Base-by-base conservation (phyloP, 2,888 invertebrate species). In the Gonocerus acuteangulatus region DNA sequence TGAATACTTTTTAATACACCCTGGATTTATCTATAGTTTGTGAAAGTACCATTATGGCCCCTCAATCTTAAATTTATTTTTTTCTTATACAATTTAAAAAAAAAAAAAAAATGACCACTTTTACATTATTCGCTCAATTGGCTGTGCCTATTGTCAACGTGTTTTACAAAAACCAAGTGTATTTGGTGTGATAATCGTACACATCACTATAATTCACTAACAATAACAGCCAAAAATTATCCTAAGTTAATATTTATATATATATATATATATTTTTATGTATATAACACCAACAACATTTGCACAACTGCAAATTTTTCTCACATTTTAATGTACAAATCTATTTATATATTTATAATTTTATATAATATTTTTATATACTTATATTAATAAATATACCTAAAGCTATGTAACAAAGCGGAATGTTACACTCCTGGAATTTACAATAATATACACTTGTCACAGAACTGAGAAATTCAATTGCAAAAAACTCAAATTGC, bases 381-480 rank as follows among this genome's bases (percentile, higher is more conserved):
- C 27, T 44, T 57, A 47, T 45, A 16, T 56, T 15, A 57, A 57
- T 57, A 47, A 44, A 57, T 45, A 57, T 45, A 57, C 57, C 47
- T 47, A 57, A 57, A 7, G 65, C 65, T 65, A 65, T 65, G 49
- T 62, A 65, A 65, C 65, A 65, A 65, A 63, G 65, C 65, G 65
- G 65, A 65, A 65, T 65, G 65, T 62, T 58, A 62, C 57, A 57
- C 47, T 47, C 52, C 58, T 54, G 61, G 58, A 63, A 65, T 65
- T 61, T 65, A 65, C 65, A 65, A 34, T 63, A 65, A 63, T 61
- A 60, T 65, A 65, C 65, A 65, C 34, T 49, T 36, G 65, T 60
- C 65, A 60, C 48, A 60, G 58, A 64, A 49, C 58, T 63, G 57
- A 52, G 49, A 15, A 39, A 39, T 39, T 39, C 39, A 51, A 59